Conservation (phyloP, 2,113 vertebrate genomes). For the Platycercus adscitus region DNA sequence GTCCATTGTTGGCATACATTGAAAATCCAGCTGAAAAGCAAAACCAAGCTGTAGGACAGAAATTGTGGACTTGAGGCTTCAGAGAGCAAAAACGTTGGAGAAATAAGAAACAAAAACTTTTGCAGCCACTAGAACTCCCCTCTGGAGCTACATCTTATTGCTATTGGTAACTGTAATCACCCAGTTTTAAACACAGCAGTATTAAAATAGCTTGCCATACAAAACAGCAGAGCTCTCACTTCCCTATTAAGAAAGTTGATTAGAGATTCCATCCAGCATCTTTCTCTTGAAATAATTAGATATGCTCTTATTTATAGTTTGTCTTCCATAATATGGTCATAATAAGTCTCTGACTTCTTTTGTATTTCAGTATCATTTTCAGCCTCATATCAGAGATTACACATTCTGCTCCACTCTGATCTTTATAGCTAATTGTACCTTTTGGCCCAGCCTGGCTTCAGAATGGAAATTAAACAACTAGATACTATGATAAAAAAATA, state of each 20-base stretch:
- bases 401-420: conserved; percentile 49
- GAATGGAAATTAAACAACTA: conserved; percentile 40
- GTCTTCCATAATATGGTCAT: conserved; percentile 16
- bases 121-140: conserved; percentile 37
- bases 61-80: conserved; percentile 43
- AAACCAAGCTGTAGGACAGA: conserved; percentile 12
- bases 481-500: conserved; percentile 4
- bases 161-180: conserved; percentile 29
- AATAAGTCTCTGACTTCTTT: conserved; percentile 20
- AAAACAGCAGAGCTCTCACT: not conserved
- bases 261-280: conserved; percentile 41
- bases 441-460: conserved; percentile 30
- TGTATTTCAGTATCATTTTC: conserved; percentile 51
- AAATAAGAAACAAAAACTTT: conserved; percentile 68
- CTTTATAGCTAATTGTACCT: conserved; percentile 39
- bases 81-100: conserved; percentile 53
- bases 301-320: conserved; percentile 44
- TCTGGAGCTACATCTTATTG: conserved; percentile 55
- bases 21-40: conserved; percentile 53
- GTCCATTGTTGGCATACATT: conserved; percentile 6
- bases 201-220: conserved; percentile 47
- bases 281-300: conserved; percentile 58
- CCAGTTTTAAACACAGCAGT: conserved; percentile 33
- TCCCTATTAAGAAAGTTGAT: conserved; percentile 52
- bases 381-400: conserved; percentile 13